These are phyloP conservation scores for Peromyscus maniculatus DNA, from an alignment of 2,113 vertebrate genomes.

Conservation along the genomic window DNA sequence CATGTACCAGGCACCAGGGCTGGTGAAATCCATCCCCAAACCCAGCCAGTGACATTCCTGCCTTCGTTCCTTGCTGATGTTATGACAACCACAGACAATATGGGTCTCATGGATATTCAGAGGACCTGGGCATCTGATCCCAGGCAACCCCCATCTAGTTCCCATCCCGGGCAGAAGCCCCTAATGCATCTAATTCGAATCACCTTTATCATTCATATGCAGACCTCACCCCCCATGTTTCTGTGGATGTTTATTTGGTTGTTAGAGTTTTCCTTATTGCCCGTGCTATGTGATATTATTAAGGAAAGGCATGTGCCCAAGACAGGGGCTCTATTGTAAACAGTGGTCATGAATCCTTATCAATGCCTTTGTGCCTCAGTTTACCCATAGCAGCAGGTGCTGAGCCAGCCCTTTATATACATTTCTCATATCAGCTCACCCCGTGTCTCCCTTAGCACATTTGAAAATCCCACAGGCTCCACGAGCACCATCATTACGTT, in stretches of 20 bases:
- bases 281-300: background rate
- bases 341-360: background rate
- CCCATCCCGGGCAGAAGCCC: background rate
- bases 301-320: background rate
- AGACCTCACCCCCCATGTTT: background rate
- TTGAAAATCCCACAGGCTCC: background rate
- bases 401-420: background rate
- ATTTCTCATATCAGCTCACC: background rate
- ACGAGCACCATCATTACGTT: fast-evolving
- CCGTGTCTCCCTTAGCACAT: background rate
- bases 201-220: background rate
- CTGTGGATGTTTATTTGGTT: background rate
- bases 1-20: background rate
- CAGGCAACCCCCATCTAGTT: background rate
- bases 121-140: background rate
- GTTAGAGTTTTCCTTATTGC: background rate
- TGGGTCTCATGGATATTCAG: background rate
- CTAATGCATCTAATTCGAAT: background rate
- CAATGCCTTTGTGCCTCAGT: background rate
- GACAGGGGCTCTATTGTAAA: too few relatives aligned
- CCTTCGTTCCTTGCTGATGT: slow-evolving; percentile 18
- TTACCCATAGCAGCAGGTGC: background rate
- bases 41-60: fast-evolving
- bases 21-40: background rate
- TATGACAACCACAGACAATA: slow-evolving; percentile 24